A percentile compares a stretch with the other conserved stretches of the same genome.
phyloP scores from a whole-genome alignment of 37 sponge, comb jelly and placozoan genomes.

The Lycopodina hypogea region DNA sequence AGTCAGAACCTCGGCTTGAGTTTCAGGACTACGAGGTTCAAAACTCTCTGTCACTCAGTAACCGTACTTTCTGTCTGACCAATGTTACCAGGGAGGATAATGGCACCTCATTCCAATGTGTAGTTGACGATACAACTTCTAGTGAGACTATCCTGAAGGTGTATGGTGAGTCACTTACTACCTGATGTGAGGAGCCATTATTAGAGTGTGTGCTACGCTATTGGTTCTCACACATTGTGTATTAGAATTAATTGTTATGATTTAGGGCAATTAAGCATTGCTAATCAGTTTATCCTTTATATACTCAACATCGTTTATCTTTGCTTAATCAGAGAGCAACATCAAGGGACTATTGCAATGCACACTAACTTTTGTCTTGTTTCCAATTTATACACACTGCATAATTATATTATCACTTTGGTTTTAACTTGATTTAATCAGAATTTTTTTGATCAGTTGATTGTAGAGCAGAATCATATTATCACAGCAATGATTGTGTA shows the following conservation, averaged over 20 bases:
- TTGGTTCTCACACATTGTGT: not conserved
- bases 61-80: not conserved
- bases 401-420: too few species aligned
- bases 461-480: too few species aligned
- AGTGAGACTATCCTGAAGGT: not conserved
- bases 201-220: too few species aligned
- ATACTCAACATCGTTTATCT: not conserved
- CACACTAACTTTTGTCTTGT: too few species aligned
- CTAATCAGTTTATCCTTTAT: too few species aligned
- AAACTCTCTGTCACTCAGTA: not conserved
- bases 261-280: not conserved
- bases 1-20: not conserved
- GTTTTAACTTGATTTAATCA: too few species aligned
- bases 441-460: too few species aligned
- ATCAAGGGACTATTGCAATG: too few species aligned
- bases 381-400: too few species aligned
- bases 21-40: not conserved
- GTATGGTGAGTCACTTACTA: conserved; percentile 2
- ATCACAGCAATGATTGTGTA: too few species aligned
- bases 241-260: not conserved
- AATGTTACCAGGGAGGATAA: not conserved
- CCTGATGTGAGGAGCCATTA: too few species aligned
- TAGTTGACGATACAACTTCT: not conserved
- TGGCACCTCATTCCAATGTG: conserved; percentile 1
- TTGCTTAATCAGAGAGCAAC: not conserved